Evolutionary conservation across 1,140 invertebrate species (phyloP).

Genomic region (Lamellibrachia luymesi): DNA sequence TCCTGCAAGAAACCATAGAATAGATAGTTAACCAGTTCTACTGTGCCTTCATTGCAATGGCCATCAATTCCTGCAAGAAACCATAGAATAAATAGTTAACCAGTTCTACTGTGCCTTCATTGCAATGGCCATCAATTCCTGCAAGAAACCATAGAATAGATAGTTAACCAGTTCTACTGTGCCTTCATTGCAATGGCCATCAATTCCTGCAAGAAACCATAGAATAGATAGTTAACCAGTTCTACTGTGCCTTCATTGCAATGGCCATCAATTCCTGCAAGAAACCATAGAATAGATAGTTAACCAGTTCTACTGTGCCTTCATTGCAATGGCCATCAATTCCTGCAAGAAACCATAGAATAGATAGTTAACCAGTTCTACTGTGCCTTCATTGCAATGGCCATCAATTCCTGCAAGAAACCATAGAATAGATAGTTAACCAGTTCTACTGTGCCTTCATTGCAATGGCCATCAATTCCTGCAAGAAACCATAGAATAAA

Average conservation of each 20-base stretch:
- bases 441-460: conserved; percentile 46
- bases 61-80: conserved; percentile 43
- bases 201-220: conserved; percentile 19
- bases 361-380: conserved; percentile 47
- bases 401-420: conserved; percentile 43
- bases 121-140: conserved; percentile 43
- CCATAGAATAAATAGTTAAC: conserved; percentile 51
- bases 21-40: conserved; percentile 47
- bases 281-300: conserved; percentile 30
- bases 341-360: conserved; percentile 47
- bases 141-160: conserved; percentile 50
- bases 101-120: conserved; percentile 46
- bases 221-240: too few species aligned
- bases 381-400: conserved; percentile 48
- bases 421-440: conserved; percentile 51
- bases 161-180: conserved; percentile 46
- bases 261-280: too few species aligned
- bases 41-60: conserved; percentile 48
- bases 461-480: conserved; percentile 43
- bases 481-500: conserved; percentile 50
- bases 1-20: conserved; percentile 47
- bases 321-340: conserved; percentile 49
- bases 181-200: conserved; percentile 51
- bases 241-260: too few species aligned
- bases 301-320: conserved; percentile 44